Conservation (phyloP, 2,888 invertebrate genomes). For the Athetis lepigone region DNA sequence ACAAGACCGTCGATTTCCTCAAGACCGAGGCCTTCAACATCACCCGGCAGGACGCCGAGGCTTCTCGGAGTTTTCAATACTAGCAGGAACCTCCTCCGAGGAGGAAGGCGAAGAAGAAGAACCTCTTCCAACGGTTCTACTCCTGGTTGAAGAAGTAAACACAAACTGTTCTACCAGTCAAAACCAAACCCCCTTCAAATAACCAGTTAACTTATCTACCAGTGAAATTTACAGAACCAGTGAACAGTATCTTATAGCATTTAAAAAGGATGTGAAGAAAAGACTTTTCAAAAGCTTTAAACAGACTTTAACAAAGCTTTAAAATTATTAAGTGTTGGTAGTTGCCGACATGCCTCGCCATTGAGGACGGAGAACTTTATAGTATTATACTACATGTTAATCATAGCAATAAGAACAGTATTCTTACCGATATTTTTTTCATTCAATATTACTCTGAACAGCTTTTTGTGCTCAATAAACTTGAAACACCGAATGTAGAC, state of each 20-base stretch:
- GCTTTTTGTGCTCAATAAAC: conserved; percentile 2
- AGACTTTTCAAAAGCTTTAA: conserved; percentile 27
- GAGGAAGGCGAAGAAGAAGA: not conserved
- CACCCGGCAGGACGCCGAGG: conserved; percentile 95
- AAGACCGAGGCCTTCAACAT: conserved; percentile 98
- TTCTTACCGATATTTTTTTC: conserved; percentile 27
- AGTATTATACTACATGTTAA: conserved; percentile 48
- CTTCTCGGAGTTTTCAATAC: conserved; percentile 84
- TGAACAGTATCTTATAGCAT: conserved; percentile 23
- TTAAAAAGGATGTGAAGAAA: conserved; percentile 18
- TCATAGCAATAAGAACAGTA: conserved; percentile 58
- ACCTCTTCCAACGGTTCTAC: not conserved
- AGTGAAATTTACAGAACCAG: conserved; percentile 7
- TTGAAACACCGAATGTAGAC: not conserved
- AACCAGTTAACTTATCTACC: not conserved
- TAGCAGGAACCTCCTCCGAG: conserved; percentile 35
- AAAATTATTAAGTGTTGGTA: conserved; percentile 17
- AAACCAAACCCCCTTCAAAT: not conserved
- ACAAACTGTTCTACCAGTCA: not conserved
- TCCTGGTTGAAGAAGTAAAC: conserved; percentile 18
- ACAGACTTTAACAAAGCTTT: conserved; percentile 31
- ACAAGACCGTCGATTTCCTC: conserved; percentile 98
- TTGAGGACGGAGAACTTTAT: conserved; percentile 3
- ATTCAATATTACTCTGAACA: conserved; percentile 4
- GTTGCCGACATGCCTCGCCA: not conserved